phyloP scores from a whole-genome alignment of 2,113 vertebrate species.

The Scatophagus argus region DNA sequence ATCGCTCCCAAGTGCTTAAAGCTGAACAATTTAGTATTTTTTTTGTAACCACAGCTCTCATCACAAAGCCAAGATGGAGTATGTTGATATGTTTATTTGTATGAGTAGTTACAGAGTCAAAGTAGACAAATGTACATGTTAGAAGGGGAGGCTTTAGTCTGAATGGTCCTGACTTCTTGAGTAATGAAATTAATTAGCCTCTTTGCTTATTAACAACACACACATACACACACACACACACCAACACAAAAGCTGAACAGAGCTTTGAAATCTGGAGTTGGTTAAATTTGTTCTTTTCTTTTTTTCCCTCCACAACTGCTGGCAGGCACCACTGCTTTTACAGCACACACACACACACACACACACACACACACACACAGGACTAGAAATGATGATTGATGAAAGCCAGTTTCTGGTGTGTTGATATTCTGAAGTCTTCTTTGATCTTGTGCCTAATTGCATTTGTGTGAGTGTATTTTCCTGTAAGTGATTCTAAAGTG shows the following conservation, averaged over 20 bases:
- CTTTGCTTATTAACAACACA: not conserved
- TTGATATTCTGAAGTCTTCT: slow-evolving; percentile 48
- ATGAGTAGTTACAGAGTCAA: not conserved
- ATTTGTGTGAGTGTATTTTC: slow-evolving; percentile 30
- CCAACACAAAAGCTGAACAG: slow-evolving; percentile 7
- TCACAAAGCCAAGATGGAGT: not conserved
- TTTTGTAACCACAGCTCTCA: not conserved
- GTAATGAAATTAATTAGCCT: slow-evolving; percentile 45
- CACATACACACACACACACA: not conserved
- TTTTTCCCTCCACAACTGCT: slow-evolving; percentile 23
- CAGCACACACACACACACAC: slow-evolving; percentile 26
- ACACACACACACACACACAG: slow-evolving; percentile 2
- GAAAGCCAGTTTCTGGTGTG: slow-evolving; percentile 50
- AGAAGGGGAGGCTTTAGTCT: slow-evolving; percentile 31
- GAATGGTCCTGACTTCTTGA: slow-evolving; percentile 37
- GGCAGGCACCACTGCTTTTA: slow-evolving; percentile 35
- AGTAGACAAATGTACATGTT: not conserved
- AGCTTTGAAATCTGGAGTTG: slow-evolving; percentile 50
- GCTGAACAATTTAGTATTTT: not conserved
- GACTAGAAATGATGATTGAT: slow-evolving; percentile 58
- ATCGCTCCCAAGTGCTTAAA: not conserved
- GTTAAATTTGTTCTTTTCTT: slow-evolving; percentile 47
- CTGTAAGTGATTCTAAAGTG: slow-evolving; percentile 40
- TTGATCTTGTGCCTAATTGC: slow-evolving; percentile 41
- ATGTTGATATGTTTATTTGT: not conserved